phyloP scores from a whole-genome alignment of 2,113 vertebrate genomes.

The Pogona vitticeps region DNA sequence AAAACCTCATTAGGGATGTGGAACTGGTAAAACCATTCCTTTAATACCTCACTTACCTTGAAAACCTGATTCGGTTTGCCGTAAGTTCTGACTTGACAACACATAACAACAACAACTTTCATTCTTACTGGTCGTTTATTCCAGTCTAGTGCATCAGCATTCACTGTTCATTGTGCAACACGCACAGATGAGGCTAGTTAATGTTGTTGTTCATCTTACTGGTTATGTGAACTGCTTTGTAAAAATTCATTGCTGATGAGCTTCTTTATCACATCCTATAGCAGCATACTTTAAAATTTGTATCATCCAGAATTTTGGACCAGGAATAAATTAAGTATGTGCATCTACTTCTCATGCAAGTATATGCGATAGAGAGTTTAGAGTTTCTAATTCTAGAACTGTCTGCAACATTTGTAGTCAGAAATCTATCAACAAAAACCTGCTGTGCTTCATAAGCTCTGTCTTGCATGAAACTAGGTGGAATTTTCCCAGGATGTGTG shows the following conservation, averaged over 20 bases:
- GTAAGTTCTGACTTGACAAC: no score
- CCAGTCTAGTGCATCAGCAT: not conserved
- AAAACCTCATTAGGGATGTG: no score
- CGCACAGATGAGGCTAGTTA: not conserved
- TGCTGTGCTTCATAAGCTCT: not conserved
- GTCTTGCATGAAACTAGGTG: constrained; percentile 39
- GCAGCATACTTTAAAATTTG: not conserved
- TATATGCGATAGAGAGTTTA: not conserved
- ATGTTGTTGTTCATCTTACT: not conserved
- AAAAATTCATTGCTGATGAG: not conserved
- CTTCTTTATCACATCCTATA: not conserved
- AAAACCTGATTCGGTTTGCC: no score
- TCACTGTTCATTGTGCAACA: not conserved
- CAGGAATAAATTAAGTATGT: constrained; percentile 2
- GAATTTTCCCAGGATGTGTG: constrained; percentile 56
- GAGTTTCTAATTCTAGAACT: not conserved
- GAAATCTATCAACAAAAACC: not conserved
- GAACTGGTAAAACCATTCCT: no score
- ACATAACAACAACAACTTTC: no score
- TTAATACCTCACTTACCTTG: no score
- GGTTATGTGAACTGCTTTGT: not conserved
- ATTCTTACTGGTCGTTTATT: not conserved
- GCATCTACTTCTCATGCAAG: not conserved
- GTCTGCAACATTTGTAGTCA: not conserved
- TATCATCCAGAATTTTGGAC: not conserved